Evolutionary conservation across 1,140 invertebrate genomes (phyloP), one percentile per base, ranked within the genome.

Genomic region (Caenorhabditis brenneri): DNA sequence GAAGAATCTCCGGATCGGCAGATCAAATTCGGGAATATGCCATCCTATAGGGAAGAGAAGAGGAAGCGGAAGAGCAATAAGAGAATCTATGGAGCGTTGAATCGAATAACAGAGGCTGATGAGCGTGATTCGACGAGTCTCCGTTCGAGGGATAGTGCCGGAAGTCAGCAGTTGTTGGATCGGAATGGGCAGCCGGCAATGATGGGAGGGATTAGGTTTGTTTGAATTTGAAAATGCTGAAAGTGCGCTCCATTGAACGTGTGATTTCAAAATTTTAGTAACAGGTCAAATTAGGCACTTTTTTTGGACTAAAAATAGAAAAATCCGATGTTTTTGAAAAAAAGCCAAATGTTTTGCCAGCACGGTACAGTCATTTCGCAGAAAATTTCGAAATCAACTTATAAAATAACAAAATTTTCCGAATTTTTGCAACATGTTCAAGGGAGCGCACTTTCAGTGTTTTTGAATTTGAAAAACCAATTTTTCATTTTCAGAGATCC

Each of bases 21-120:
- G 15, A 91, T 90, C 79, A 90, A 91, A 85, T 90, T 90, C 60
- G 89, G 89, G 33, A 85, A 84, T 46, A 91, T 88, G 89, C 89
- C 89, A 15, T 88, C 87, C 27, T 90, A 87, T 60, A 80, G 89
- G 24, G 88, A 90, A 51, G 90, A 91, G 81, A 91, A 90, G 82
- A 85, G 88, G n/a, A 91, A 88, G 53, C 51, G 84, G 31, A 90
- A 90, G 80, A 90, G 87, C 81, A 91, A 91, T 49, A 91, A 91
- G 84, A 60, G 81, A 36, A 88, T 90, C 19, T 90, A 90, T 74
- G 88, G 88, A 48, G 90, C 90, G 9, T 46, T 90, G 5, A 89
- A 90, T 80, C 69, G 90, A 80, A 90, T 90, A 16, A 90, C 88
- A 31, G 89, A 90, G 74, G 88, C 81, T 31, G 90, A 91, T 42